Evolutionary conservation across 2,113 vertebrate species (phyloP).

Genomic region (Corythaixoides concolor): DNA sequence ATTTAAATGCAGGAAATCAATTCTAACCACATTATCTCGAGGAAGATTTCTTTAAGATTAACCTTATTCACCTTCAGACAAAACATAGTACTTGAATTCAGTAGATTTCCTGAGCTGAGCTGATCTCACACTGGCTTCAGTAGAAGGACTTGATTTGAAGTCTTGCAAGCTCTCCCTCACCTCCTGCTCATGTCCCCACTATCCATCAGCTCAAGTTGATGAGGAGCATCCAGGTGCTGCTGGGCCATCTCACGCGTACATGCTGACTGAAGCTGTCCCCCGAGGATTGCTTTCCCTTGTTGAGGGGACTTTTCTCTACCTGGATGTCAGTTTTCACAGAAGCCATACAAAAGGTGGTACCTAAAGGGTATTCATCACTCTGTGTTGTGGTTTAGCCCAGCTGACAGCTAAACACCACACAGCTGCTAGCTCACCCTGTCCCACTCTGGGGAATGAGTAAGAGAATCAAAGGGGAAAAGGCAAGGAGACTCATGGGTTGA

Average conservation of each 20-base stretch:
- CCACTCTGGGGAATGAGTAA: too few species aligned
- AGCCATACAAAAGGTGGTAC: not conserved
- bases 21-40: fast-evolving
- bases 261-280: not conserved
- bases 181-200: fast-evolving
- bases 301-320: fast-evolving
- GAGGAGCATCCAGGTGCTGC: not conserved
- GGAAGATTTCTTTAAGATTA: not conserved
- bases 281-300: not conserved
- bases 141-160: not conserved
- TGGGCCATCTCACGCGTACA: fast-evolving
- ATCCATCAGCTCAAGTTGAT: fast-evolving
- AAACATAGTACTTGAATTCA: not conserved
- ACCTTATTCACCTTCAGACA: not conserved
- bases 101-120: not conserved
- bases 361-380: not conserved
- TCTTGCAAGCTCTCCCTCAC: fast-evolving
- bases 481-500: too few species aligned
- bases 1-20: not conserved
- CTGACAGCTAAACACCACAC: too few species aligned
- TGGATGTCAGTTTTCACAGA: not conserved
- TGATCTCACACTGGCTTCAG: not conserved
- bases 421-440: too few species aligned
- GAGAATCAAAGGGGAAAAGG: too few species aligned
- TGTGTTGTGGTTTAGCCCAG: too few species aligned